Evolutionary conservation across 2,888 invertebrate species (phyloP).

Genomic region (Dyspetes luteomarginatus): DNA sequence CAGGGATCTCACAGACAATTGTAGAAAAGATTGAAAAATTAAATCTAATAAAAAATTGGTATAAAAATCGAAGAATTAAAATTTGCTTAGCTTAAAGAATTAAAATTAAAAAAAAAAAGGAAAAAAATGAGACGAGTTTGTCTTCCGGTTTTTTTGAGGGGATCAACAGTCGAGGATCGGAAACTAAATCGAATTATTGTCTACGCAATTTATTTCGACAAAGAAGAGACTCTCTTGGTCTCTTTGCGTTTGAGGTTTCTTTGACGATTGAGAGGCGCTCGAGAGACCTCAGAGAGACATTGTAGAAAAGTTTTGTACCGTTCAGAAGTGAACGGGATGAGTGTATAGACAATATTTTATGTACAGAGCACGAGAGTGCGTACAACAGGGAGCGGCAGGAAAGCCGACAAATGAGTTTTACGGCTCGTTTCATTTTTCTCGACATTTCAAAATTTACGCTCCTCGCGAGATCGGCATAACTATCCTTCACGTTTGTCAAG

Average conservation of each 20-base stretch:
- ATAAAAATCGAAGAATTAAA: no score
- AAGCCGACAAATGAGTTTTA: conserved; percentile 75
- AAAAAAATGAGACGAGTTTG: background rate
- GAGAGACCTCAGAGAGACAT: conserved; percentile 28
- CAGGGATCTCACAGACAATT: no score
- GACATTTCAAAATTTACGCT: conserved; percentile 64
- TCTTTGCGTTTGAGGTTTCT: conserved; percentile 1
- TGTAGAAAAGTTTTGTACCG: conserved; percentile 56
- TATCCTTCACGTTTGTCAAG: conserved; percentile 39
- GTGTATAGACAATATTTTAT: no score
- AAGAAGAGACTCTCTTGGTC: conserved; percentile 10
- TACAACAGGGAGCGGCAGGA: conserved; percentile 66
- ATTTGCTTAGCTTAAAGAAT: no score
- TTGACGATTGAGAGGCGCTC: background rate
- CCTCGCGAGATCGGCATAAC: conserved; percentile 45
- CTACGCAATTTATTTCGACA: conserved; percentile 46
- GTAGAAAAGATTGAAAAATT: no score
- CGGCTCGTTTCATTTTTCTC: conserved; percentile 74
- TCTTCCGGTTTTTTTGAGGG: background rate
- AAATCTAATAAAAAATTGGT: no score
- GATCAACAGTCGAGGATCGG: background rate
- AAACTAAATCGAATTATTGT: conserved; percentile 37
- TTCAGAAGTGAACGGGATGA: conserved; percentile 26
- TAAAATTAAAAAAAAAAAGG: background rate
- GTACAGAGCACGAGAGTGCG: conserved; percentile 43